phyloP scores from a whole-genome alignment of 1,140 invertebrate genomes.

The Drosophila jambulina region DNA sequence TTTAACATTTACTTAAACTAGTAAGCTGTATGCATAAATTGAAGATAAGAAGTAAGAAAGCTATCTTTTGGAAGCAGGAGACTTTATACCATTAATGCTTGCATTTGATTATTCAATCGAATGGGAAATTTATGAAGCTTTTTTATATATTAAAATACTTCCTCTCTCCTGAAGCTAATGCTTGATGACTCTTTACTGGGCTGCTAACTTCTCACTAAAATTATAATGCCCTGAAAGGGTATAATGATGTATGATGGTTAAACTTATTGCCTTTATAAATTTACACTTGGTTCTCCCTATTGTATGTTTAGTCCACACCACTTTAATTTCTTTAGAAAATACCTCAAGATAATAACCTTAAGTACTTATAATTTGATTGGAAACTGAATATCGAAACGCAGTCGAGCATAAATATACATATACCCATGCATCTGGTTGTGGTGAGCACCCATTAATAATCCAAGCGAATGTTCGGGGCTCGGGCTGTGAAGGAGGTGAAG shows the following conservation, averaged over 20 bases:
- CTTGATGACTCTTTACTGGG: too few species aligned
- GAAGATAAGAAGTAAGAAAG: background rate
- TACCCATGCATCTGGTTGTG: background rate
- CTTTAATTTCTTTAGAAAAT: background rate
- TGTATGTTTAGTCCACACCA: background rate
- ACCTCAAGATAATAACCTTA: background rate
- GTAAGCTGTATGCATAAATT: background rate
- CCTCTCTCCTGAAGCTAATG: too few species aligned
- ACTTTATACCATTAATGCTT: background rate
- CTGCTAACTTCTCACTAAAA: too few species aligned
- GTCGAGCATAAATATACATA: conserved; percentile 13
- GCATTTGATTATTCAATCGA: background rate
- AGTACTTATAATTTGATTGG: conserved; percentile 13
- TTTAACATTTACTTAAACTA: background rate
- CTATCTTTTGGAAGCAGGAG: background rate
- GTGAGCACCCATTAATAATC: conserved; percentile 22
- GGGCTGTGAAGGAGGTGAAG: conserved; percentile 2
- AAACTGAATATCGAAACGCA: conserved; percentile 21
- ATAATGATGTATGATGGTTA: too few species aligned
- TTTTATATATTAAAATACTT: too few species aligned
- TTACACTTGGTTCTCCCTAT: too few species aligned
- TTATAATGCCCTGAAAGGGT: too few species aligned
- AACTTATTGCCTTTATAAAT: too few species aligned
- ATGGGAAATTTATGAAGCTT: background rate
- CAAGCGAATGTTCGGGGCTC: conserved; percentile 1